These are phyloP conservation scores for Homarus gammarus DNA, from an alignment of 2,888 invertebrate species.

Conservation along the genomic window DNA sequence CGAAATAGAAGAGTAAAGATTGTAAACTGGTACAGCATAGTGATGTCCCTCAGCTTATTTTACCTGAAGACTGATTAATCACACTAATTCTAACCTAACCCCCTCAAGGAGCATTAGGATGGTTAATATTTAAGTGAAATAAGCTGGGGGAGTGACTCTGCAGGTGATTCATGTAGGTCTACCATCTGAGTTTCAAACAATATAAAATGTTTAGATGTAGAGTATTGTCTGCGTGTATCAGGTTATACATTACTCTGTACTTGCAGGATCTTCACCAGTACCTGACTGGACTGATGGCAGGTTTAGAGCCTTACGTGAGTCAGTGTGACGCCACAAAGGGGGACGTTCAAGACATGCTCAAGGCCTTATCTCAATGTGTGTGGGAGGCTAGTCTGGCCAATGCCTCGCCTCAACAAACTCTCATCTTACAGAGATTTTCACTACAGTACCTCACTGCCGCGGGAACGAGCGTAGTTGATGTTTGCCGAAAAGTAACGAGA, in stretches of 20 bases:
- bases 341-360: conserved; percentile 45
- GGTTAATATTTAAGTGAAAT: too few relatives aligned
- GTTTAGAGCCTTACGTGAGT: conserved; percentile 13
- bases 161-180: too few relatives aligned
- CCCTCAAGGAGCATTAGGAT: too few relatives aligned
- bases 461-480: conserved; percentile 12
- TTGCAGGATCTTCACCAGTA: conserved; percentile 60
- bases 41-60: too few relatives aligned
- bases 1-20: too few relatives aligned
- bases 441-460: conserved; percentile 36
- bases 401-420: conserved; percentile 26
- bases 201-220: too few relatives aligned
- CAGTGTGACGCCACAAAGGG: conserved; percentile 47
- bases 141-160: too few relatives aligned
- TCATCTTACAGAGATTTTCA: conserved; percentile 50
- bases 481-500: conserved; percentile 34
- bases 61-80: too few relatives aligned
- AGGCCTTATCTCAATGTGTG: conserved; percentile 40
- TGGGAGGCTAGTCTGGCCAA: conserved; percentile 62
- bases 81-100: too few relatives aligned
- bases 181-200: too few relatives aligned
- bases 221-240: background rate
- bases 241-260: background rate
- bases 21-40: too few relatives aligned
- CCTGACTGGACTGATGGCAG: background rate